Evolutionary conservation across 2,888 invertebrate genomes (phyloP).

Genomic region (Busseola fusca): DNA sequence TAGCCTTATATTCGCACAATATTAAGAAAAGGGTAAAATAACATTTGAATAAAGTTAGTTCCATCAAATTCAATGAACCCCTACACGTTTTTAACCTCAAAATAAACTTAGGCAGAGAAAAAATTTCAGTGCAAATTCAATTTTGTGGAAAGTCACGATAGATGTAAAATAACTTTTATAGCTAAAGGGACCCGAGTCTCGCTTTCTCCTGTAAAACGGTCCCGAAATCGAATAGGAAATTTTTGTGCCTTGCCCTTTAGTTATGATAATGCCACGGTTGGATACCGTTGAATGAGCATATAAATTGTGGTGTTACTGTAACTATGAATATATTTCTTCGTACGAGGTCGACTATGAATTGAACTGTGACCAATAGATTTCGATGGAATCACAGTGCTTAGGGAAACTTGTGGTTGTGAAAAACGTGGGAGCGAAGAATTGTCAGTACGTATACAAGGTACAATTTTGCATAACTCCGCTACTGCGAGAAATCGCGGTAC

Average conservation of each 20-base stretch:
- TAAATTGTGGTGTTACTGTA: conserved; percentile 70
- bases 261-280: conserved; percentile 73
- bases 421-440: background rate
- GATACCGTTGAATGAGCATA: conserved; percentile 65
- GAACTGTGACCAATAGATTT: conserved; percentile 48
- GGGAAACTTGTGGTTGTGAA: conserved; percentile 7
- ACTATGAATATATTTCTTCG: conserved; percentile 69
- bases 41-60: conserved; percentile 29
- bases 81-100: conserved; percentile 41
- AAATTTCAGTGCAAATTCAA: conserved; percentile 53
- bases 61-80: conserved; percentile 43
- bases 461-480: no score
- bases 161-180: conserved; percentile 58
- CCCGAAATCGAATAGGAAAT: conserved; percentile 53
- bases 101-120: conserved; percentile 40
- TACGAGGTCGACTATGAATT: conserved; percentile 46
- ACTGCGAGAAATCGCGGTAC: no score
- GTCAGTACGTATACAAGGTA: background rate
- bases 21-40: conserved; percentile 7
- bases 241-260: conserved; percentile 72
- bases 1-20: conserved; percentile 6
- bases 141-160: conserved; percentile 56
- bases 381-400: conserved; percentile 25
- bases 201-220: conserved; percentile 53
- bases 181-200: conserved; percentile 39